These are phyloP conservation scores for Chascanopsetta lugubris DNA, from an alignment of 2,113 vertebrate genomes.

Conservation along the genomic window DNA sequence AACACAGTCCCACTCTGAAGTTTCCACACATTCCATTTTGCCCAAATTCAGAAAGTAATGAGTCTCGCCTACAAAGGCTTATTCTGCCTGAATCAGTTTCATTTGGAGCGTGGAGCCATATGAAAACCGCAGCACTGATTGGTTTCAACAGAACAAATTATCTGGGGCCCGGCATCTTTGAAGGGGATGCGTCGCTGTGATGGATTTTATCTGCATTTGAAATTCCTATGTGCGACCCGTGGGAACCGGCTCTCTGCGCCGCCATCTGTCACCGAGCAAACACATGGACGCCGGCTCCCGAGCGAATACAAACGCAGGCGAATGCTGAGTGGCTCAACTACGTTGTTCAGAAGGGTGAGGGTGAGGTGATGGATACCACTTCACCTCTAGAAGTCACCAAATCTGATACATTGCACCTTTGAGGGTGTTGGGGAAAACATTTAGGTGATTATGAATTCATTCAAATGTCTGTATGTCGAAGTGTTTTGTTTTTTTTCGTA, in stretches of 20 bases:
- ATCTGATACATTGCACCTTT: too few relatives aligned
- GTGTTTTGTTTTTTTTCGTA: too few relatives aligned
- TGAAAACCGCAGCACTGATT: constrained; percentile 32
- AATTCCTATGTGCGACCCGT: constrained; percentile 69
- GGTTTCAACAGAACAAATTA: constrained; percentile 36
- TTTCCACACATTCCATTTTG: constrained; percentile 18
- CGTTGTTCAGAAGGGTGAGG: too few relatives aligned
- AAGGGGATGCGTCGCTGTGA: constrained; percentile 45
- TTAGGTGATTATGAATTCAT: too few relatives aligned
- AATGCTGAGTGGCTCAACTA: constrained; percentile 20
- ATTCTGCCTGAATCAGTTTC: constrained; percentile 35
- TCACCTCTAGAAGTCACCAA: too few relatives aligned
- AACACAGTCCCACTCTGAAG: constrained; percentile 3
- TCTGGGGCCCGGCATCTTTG: constrained; percentile 36
- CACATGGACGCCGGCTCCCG: constrained; percentile 56
- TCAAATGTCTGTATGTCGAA: too few relatives aligned
- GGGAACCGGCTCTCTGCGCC: constrained; percentile 58
- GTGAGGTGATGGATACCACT: too few relatives aligned
- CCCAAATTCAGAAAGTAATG: constrained; percentile 36
- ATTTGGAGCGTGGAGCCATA: constrained; percentile 28
- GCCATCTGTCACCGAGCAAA: constrained; percentile 71
- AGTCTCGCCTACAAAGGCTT: constrained; percentile 15
- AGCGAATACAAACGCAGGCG: constrained; percentile 2
- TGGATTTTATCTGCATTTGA: constrained; percentile 68
- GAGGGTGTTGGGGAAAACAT: too few relatives aligned